Evolutionary conservation across 2,113 vertebrate species (phyloP), one percentile per base, ranked within the genome.

Genomic region (Stictonetta naevosa): DNA sequence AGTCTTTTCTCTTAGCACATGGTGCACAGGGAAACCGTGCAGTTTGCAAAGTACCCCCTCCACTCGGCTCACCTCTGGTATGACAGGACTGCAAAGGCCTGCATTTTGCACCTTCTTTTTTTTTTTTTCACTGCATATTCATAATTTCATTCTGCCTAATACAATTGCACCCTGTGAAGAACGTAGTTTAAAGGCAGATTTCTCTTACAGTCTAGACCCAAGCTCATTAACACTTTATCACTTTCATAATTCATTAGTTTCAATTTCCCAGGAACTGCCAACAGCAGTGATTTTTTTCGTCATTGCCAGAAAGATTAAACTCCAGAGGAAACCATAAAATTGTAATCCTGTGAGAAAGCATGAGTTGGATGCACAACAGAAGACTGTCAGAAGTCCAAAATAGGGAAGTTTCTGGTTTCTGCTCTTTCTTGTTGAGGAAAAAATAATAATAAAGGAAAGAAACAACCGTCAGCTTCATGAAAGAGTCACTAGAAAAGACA

Each of bases 161-260:
- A 20, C 44, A 69, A 44, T 69, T 87, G 7, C 36, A 40, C 82
- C 79, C 85, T 76, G 31, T 80, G 58, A 76, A 87, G 77, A 79
- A 50, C 22, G 16, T 20, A n/a, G 28, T 76, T 79, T 91, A 77
- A 91, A 91, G 93, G 85, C 66, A 91, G 53, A 50, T 85, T 82
- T 82, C 8, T 82, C 60, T 91, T 72, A 36, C 40, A 60, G 18
- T 91, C 13, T 34, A 75, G 46, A 84, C 78, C 62, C 48, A 91
- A 82, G 16, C 74, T 95, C 44, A 80, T 95, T 93, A 97, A 62
- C 73, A 84, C 73, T 60, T 67, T 36, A 86, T 73, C 71, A 66
- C 50, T 87, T 92, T 62, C 3, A 2, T 92, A 89, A 94, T 91
- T 95, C 48, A 87, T 90, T 92, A 73, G 28, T 69, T 92, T 79